phyloP scores from a whole-genome alignment of 2,113 vertebrate genomes.

The Tachycineta bicolor region DNA sequence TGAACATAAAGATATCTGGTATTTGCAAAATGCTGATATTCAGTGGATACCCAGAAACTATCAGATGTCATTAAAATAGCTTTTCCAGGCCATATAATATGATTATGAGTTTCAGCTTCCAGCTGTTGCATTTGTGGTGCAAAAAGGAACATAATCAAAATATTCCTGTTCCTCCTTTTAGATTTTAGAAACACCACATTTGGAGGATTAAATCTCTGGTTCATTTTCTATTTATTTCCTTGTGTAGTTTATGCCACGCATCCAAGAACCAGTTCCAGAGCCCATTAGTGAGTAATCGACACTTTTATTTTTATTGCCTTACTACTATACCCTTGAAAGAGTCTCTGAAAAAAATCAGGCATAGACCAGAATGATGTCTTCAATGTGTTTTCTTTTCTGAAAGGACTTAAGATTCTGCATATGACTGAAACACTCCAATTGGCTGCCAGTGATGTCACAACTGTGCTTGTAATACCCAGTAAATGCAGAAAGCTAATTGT shows the following conservation, averaged over 20 bases:
- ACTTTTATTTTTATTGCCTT: constrained; percentile 36
- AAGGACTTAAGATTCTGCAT: constrained; percentile 13
- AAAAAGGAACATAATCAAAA: constrained; percentile 12
- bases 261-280: constrained; percentile 5
- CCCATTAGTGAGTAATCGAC: neutral
- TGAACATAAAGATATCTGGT: neutral
- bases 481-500: constrained; percentile 69
- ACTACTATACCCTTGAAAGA: constrained; percentile 24
- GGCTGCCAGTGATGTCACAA: constrained; percentile 49
- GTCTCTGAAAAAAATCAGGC: constrained; percentile 28
- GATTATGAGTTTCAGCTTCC: neutral
- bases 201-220: constrained; percentile 1
- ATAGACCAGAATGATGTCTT: constrained; percentile 24
- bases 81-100: constrained; percentile 8
- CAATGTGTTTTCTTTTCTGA: constrained; percentile 39
- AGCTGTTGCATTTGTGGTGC: neutral
- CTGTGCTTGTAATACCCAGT: constrained; percentile 26
- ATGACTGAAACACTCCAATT: neutral
- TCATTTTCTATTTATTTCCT: constrained; percentile 36
- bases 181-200: neutral
- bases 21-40: neutral
- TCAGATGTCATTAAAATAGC: neutral
- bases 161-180: neutral
- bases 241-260: neutral
- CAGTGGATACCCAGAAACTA: neutral